Conservation (phyloP, 2,888 invertebrate genomes). For the Ernsta delagoae region DNA sequence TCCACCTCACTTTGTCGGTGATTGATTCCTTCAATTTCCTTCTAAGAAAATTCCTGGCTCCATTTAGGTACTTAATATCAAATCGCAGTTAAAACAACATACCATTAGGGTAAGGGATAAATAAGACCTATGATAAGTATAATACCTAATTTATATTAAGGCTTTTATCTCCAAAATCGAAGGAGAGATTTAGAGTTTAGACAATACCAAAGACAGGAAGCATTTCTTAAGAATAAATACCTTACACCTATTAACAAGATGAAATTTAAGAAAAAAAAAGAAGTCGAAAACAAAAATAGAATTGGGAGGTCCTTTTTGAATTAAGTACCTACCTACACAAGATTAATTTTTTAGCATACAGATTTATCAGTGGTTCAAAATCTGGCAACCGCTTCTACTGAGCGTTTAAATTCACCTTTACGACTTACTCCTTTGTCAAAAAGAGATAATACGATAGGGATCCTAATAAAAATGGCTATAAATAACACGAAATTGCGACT, state of each 20-base stretch:
- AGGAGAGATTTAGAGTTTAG: too few relatives aligned
- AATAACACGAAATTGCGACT: conserved; percentile 31
- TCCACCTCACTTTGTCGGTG: conserved; percentile 7
- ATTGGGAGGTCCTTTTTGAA: too few relatives aligned
- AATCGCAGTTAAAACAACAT: neutral
- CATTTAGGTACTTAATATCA: conserved; percentile 20
- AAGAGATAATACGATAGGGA: conserved; percentile 31
- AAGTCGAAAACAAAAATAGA: too few relatives aligned
- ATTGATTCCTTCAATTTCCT: conserved; percentile 24
- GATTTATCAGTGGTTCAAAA: conserved; percentile 7
- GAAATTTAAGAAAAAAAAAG: too few relatives aligned
- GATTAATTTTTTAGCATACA: conserved; percentile 5
- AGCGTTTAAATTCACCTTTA: conserved; percentile 31
- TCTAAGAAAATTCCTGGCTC: conserved; percentile 13
- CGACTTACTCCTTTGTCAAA: conserved; percentile 33
- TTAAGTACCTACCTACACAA: too few relatives aligned
- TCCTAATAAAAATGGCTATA: conserved; percentile 33
- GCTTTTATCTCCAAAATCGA: too few relatives aligned
- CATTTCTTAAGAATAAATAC: too few relatives aligned
- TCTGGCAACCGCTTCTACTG: neutral
- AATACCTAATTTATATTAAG: neutral
- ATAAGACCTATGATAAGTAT: too few relatives aligned
- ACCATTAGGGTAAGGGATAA: neutral
- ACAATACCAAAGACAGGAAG: too few relatives aligned
- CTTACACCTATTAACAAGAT: too few relatives aligned